Evolutionary conservation across 2,888 invertebrate genomes (phyloP).

Genomic region (Xestia ashworthii): DNA sequence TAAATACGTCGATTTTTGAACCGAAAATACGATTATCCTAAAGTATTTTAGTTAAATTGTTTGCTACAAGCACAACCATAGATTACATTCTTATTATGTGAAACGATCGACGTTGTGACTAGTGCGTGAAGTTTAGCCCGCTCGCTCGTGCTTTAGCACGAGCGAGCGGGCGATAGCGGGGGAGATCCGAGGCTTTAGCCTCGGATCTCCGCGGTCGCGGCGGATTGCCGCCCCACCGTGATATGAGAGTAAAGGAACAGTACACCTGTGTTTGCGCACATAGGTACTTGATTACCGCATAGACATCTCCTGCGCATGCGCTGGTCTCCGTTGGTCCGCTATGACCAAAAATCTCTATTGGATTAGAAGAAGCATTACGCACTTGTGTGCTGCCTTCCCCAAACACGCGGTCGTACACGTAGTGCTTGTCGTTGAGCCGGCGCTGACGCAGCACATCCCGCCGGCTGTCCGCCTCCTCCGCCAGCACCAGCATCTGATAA

Average conservation of each 20-base stretch:
- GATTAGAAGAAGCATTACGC: conserved; percentile 60
- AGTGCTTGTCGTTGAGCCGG: conserved; percentile 94
- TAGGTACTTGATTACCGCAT: background rate
- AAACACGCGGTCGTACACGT: conserved; percentile 97
- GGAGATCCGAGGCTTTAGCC: no score
- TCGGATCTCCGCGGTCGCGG: background rate
- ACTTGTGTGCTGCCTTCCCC: conserved; percentile 97
- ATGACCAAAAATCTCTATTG: background rate
- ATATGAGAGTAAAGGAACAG: background rate
- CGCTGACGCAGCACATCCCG: conserved; percentile 92
- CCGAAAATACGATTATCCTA: no score
- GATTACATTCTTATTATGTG: no score
- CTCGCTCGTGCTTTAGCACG: background rate
- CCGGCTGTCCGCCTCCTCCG: conserved; percentile 85
- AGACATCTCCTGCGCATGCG: background rate
- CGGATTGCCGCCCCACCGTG: no score
- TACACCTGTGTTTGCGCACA: background rate
- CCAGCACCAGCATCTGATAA: conserved; percentile 85
- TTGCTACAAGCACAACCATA: no score
- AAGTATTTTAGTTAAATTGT: no score
- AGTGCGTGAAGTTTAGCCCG: background rate
- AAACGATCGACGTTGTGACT: no score
- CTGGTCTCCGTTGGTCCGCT: background rate
- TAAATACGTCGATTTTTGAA: background rate
- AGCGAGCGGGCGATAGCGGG: no score